A percentile compares a stretch with the other conserved stretches of the same genome.
phyloP scores from a whole-genome alignment of 2,797 vertebrate genomes.

The Synaphobranchus kaupii region DNA sequence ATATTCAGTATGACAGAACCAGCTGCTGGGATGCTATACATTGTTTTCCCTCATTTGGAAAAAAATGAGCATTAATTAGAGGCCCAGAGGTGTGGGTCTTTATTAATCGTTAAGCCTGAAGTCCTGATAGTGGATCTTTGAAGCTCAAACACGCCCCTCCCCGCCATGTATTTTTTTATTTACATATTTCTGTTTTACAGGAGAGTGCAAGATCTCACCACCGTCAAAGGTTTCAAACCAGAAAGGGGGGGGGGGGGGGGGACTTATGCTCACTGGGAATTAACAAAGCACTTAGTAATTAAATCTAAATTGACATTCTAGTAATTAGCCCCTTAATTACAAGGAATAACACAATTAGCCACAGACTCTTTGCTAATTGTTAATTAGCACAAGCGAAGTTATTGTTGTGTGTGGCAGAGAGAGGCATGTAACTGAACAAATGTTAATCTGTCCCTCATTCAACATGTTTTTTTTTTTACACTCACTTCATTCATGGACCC shows the following conservation, averaged over 20 bases:
- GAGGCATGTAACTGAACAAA: constrained; percentile 80
- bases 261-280: constrained; percentile 82
- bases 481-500: constrained; percentile 36
- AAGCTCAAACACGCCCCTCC: constrained; percentile 43
- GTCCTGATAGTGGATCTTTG: constrained; percentile 53
- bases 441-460: constrained; percentile 80
- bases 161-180: constrained; percentile 68
- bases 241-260: constrained; percentile 55
- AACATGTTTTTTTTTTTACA: constrained; percentile 62
- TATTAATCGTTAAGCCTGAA: constrained; percentile 70
- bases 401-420: constrained; percentile 78
- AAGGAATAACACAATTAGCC: constrained; percentile 96
- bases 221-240: constrained; percentile 56
- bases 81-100: constrained; percentile 69
- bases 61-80: constrained; percentile 70
- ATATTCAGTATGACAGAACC: constrained; percentile 32
- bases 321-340: constrained; percentile 99
- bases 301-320: constrained; percentile 98
- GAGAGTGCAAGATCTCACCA: constrained; percentile 57
- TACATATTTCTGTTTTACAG: constrained; percentile 65
- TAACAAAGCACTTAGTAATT: constrained; percentile 94
- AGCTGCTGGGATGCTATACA: constrained; percentile 52
- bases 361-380: constrained; percentile 92
- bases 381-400: constrained; percentile 94
- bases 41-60: constrained; percentile 45